Percentiles rank a stretch among this genome's conserved stretches.
Evolutionary conservation across 2,888 invertebrate species (phyloP).

Genomic region (Drosophila antonietae): DNA sequence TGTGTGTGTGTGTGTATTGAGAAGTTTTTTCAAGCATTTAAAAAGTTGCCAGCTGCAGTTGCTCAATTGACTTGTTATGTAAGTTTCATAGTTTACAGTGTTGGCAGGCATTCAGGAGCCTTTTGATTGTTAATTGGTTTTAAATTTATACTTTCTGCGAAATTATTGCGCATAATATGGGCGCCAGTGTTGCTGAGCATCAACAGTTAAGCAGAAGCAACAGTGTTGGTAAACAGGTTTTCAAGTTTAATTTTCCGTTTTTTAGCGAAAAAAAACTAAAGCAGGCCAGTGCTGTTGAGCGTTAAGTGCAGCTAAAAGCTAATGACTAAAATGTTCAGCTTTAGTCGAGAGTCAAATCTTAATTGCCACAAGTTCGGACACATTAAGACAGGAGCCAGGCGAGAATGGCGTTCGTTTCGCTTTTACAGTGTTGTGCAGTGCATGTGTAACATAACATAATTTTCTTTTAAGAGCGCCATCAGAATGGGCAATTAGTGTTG

Average conservation of each 20-base stretch:
- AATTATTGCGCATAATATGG: background rate
- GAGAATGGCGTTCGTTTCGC: background rate
- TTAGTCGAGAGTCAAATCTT: background rate
- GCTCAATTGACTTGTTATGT: background rate
- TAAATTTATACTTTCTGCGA: background rate
- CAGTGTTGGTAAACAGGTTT: background rate
- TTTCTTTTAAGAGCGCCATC: constrained; percentile 32
- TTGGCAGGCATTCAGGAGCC: background rate
- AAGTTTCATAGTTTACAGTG: constrained; percentile 3
- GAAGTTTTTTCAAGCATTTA: background rate
- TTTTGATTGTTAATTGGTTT: background rate
- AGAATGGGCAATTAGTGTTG: constrained; percentile 56
- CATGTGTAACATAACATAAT: constrained; percentile 17
- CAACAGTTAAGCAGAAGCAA: background rate
- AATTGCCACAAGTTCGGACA: constrained; percentile 1
- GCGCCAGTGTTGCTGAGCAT: background rate
- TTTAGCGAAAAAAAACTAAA: background rate
- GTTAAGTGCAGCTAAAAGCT: constrained; percentile 6
- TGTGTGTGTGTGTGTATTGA: too few species aligned
- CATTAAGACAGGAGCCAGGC: background rate
- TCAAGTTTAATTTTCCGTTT: too few species aligned
- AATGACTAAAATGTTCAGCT: background rate
- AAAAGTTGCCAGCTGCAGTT: background rate
- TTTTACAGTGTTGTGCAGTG: constrained; percentile 21
- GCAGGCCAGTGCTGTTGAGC: constrained; percentile 23